These are phyloP conservation scores for Hippasteria phrygiana DNA, from an alignment of 53 echinoderm and acorn worm species.

Conservation along the genomic window DNA sequence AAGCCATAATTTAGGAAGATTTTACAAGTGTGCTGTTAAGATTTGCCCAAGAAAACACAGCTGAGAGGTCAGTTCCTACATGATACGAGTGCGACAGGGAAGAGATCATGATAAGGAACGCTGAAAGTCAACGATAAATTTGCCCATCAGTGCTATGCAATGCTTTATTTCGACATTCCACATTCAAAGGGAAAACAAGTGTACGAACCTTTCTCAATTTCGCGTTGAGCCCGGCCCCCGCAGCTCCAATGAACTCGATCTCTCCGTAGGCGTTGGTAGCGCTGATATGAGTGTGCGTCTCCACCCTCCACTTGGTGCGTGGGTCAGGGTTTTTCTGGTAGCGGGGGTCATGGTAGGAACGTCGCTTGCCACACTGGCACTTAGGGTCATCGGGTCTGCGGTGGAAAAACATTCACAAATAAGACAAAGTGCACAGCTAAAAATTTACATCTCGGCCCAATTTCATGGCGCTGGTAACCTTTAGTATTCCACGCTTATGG, in stretches of 20 bases:
- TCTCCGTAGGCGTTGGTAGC: constrained; percentile 96
- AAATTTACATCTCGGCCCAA: not conserved
- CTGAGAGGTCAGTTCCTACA: too few relatives aligned
- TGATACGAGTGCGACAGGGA: too few relatives aligned
- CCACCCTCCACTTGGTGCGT: constrained; percentile 76
- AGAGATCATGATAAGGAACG: too few relatives aligned
- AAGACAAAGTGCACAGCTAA: not conserved
- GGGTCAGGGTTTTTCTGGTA: constrained; percentile 76
- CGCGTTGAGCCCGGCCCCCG: constrained; percentile 76
- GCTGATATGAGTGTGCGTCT: constrained; percentile 88
- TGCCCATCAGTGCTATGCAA: not conserved
- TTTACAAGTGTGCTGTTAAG: too few relatives aligned
- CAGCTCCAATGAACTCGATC: constrained; percentile 96
- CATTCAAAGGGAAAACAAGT: not conserved
- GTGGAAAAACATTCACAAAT: not conserved
- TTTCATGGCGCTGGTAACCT: not conserved
- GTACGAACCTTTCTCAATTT: constrained; percentile 88
- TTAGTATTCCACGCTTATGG: not conserved
- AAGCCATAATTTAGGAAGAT: too few relatives aligned
- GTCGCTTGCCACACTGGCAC: constrained; percentile 89
- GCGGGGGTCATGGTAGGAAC: constrained; percentile 74
- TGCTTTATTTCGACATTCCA: not conserved
- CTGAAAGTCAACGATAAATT: too few relatives aligned
- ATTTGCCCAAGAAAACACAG: too few relatives aligned
- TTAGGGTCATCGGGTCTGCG: constrained; percentile 83